Percentiles rank a stretch among this genome's conserved stretches.
Conservation (phyloP, 2,113 vertebrate species). For the Chaetorhynchus papuensis region DNA sequence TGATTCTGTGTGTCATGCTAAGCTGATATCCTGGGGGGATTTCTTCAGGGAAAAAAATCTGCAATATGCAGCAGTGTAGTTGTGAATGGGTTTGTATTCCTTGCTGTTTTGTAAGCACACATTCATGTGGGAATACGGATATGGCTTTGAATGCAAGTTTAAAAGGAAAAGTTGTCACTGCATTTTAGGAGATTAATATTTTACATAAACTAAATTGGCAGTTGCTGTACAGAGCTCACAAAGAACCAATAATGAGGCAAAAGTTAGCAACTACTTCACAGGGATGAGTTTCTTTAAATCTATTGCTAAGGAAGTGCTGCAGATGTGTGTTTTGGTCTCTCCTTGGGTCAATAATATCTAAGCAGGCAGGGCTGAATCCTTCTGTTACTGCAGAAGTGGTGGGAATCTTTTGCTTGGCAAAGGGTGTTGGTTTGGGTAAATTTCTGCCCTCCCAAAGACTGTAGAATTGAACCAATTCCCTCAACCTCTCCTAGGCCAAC, state of each 20-base stretch:
- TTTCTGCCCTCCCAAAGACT: background rate
- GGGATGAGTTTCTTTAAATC: background rate
- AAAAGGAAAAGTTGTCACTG: background rate
- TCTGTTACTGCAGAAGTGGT: background rate
- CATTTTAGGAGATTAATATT: background rate
- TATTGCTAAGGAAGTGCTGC: background rate
- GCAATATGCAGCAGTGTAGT: background rate
- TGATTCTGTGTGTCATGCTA: accelerated
- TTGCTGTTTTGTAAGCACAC: background rate
- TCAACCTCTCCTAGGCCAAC: background rate
- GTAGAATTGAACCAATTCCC: background rate
- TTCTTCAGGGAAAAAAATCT: background rate
- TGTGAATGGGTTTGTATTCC: background rate
- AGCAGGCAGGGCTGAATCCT: background rate
- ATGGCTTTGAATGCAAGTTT: background rate
- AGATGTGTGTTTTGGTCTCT: background rate
- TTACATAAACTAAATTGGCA: background rate
- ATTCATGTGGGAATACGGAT: accelerated
- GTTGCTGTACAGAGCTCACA: background rate
- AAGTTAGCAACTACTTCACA: background rate
- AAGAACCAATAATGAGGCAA: background rate
- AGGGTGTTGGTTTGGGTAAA: background rate
- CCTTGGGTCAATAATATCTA: accelerated
- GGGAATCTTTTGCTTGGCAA: background rate
- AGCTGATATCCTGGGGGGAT: background rate